Evolutionary conservation across 2,113 vertebrate genomes (phyloP), one percentile per base, ranked within the genome.

Genomic region (human (Homo sapiens)): DNA sequence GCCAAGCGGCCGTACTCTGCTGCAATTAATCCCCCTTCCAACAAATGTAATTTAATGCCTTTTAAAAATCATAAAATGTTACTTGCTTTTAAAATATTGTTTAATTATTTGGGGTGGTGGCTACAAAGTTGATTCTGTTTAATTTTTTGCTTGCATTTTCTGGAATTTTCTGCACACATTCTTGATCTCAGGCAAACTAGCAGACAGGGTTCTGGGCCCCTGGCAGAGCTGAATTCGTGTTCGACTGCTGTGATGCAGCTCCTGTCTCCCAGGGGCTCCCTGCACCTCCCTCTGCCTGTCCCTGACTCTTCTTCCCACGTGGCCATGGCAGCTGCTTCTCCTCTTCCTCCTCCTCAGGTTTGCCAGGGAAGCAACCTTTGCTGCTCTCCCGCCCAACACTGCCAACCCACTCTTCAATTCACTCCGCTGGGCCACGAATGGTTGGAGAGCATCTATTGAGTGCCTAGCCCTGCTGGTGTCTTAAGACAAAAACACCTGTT

Each of bases 401-500:
- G 48, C 50, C 48, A 18, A 9, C 5, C 35, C 2, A 11, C 32
- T 35, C 23, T 13, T 48, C n/a, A 9, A 6, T 14, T 38, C 38
- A 18, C n/a, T 2, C 23, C 3, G 1, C 18, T 3, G 16, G 16
- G 6, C 32, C 25, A 35, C 14, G 48, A 6, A 5, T 38, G 0
- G 27, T 68, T 35, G 12, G 22, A 48, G 70, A 48, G 35, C 35
- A 3, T 12, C 61, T 16, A 30, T 38, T n/a, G 40, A 25, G 38
- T 0, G 4, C 27, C 6, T 0, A 0, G 8, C 22, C 27, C 66
- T 20, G 32, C 61, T 32, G 61, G 27, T 14, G 61, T 32, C 61
- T 64, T 32, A 1, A 35, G 57, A 43, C 40, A 59, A 5, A 45
- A 72, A 59, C 1, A 10, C n/a, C 50, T 32, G 11, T 17, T 68